Conservation (phyloP, 2,888 invertebrate species). For the Cryptophagus acutangulus region DNA sequence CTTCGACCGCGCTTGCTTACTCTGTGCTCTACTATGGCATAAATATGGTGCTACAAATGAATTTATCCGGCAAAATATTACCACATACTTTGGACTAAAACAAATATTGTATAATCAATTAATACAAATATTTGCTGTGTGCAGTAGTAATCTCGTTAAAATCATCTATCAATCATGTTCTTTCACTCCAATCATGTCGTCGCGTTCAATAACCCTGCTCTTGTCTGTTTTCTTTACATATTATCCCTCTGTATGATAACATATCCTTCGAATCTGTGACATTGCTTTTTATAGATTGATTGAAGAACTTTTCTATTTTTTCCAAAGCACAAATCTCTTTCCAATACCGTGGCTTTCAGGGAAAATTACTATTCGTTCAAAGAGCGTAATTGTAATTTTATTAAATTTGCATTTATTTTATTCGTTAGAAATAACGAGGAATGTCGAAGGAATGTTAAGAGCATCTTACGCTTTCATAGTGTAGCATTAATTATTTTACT, state of each 20-base stretch:
- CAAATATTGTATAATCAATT: too few species aligned
- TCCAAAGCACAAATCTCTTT: neutral
- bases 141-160: too few species aligned
- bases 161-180: neutral
- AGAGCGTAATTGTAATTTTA: neutral
- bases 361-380: neutral
- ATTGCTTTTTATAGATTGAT: neutral
- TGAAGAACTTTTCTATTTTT: neutral
- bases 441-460: too few species aligned
- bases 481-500: too few species aligned
- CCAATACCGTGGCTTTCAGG: neutral
- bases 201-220: neutral
- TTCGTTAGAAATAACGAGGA: too few species aligned
- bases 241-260: conserved; percentile 1
- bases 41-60: too few species aligned
- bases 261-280: conserved; percentile 1
- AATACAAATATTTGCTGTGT: too few species aligned
- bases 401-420: too few species aligned
- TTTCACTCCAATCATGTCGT: conserved; percentile 1
- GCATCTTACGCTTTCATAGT: too few species aligned
- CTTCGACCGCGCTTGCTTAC: conserved; percentile 33
- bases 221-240: neutral
- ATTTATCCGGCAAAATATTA: conserved; percentile 35
- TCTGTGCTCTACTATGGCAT: too few species aligned
- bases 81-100: too few species aligned